phyloP scores from a whole-genome alignment of 1,140 invertebrate species.

The Eumaeus atala region DNA sequence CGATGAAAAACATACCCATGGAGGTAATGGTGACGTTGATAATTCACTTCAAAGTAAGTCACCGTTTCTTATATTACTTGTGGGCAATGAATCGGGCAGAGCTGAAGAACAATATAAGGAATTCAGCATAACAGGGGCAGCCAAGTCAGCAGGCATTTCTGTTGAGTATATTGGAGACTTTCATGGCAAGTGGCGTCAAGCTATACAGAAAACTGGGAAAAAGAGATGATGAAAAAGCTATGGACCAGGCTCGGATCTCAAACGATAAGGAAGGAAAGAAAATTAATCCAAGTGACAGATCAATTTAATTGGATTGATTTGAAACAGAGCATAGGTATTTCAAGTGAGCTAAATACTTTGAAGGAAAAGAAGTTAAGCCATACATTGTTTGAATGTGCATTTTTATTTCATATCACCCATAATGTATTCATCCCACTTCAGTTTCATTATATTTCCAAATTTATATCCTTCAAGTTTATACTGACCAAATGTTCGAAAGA shows the following conservation, averaged over 20 bases:
- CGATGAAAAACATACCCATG: conserved; percentile 49
- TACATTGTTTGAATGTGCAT: neutral
- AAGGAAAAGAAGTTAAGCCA: conserved; percentile 7
- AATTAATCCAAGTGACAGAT: conserved; percentile 3
- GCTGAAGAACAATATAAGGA: conserved; percentile 58
- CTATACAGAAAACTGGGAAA: conserved; percentile 57
- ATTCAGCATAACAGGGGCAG: conserved; percentile 57
- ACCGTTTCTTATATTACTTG: conserved; percentile 52
- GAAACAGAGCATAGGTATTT: neutral
- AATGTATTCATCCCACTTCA: conserved; percentile 1
- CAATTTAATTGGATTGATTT: conserved; percentile 3
- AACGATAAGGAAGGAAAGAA: conserved; percentile 30
- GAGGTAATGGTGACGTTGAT: conserved; percentile 55
- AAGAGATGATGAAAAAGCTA: conserved; percentile 57
- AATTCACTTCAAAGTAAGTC: conserved; percentile 41
- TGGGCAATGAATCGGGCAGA: conserved; percentile 46
- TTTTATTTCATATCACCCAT: neutral
- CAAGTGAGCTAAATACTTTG: conserved; percentile 1
- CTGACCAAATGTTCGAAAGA: too few species aligned
- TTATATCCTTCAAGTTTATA: neutral
- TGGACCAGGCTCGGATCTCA: conserved; percentile 31
- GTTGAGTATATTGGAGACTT: conserved; percentile 64
- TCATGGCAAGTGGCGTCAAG: conserved; percentile 64
- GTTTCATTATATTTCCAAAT: conserved; percentile 12
- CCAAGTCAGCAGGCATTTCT: conserved; percentile 57